These are phyloP conservation scores for Mellilla xanthometata DNA, from an alignment of 2,888 invertebrate genomes.

Conservation along the genomic window DNA sequence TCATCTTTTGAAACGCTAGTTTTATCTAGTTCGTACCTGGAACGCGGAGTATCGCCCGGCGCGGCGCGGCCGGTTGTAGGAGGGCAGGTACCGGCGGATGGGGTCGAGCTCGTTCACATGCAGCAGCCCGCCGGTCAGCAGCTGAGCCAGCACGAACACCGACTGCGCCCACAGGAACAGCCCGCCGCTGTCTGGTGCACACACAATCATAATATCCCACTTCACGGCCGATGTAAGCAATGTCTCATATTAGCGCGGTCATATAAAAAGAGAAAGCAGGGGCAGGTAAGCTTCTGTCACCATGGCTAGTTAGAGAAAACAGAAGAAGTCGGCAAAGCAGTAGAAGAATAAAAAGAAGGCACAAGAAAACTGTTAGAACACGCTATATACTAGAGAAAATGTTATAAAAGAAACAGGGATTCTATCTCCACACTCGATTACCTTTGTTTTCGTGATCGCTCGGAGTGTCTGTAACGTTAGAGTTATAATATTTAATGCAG, in stretches of 20 bases:
- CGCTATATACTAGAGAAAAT: slow-evolving; percentile 26
- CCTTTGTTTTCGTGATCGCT: slow-evolving; percentile 71
- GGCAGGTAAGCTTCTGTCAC: too few relatives aligned
- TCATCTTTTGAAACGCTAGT: too few relatives aligned
- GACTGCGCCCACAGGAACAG: slow-evolving; percentile 98
- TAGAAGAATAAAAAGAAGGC: slow-evolving; percentile 1
- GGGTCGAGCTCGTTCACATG: slow-evolving; percentile 98
- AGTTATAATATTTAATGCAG: slow-evolving; percentile 2
- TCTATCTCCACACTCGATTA: slow-evolving; percentile 47
- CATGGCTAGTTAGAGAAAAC: too few relatives aligned
- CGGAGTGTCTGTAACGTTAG: slow-evolving; percentile 66
- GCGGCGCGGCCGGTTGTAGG: slow-evolving; percentile 95
- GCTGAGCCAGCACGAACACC: slow-evolving; percentile 95
- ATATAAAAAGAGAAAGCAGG: too few relatives aligned
- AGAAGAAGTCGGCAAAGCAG: background rate
- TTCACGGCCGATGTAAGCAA: too few relatives aligned
- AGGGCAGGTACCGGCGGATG: slow-evolving; percentile 96
- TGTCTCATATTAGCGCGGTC: too few relatives aligned
- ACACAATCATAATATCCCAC: background rate
- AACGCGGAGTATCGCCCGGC: slow-evolving; percentile 98
- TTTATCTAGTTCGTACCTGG: slow-evolving; percentile 83
- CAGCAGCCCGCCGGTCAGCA: slow-evolving; percentile 93
- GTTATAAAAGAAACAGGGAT: slow-evolving; percentile 35
- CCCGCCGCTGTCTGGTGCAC: slow-evolving; percentile 73
- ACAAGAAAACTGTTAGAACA: slow-evolving; percentile 28